Conservation (phyloP, 2,888 invertebrate genomes). For the Drosophila mercatorum region DNA sequence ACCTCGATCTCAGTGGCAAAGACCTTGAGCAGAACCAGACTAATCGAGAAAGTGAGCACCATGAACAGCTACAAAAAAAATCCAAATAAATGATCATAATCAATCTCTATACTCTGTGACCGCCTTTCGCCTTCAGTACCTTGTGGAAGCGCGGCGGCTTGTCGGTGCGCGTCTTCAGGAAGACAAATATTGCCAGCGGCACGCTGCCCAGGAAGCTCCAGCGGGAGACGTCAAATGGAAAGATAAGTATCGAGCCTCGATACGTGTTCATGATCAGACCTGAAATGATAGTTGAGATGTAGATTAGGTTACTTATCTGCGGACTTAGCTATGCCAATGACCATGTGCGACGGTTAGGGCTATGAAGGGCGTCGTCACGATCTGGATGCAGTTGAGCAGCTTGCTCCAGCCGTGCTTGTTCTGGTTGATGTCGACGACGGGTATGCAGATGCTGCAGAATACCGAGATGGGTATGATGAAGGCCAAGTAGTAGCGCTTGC, state of each 20-base stretch:
- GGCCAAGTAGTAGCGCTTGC: slow-evolving; percentile 26
- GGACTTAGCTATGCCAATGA: not conserved
- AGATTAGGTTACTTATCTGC: not conserved
- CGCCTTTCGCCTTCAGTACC: slow-evolving; percentile 8
- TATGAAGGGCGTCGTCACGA: slow-evolving; percentile 60
- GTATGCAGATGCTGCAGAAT: slow-evolving; percentile 54
- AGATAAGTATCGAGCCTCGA: not conserved
- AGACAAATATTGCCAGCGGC: slow-evolving; percentile 45
- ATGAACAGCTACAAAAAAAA: not conserved
- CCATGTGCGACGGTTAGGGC: slow-evolving; percentile 8
- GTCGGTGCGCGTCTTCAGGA: slow-evolving; percentile 50
- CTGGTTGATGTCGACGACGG: slow-evolving; percentile 62
- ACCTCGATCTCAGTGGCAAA: slow-evolving; percentile 11
- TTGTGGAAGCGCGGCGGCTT: slow-evolving; percentile 47
- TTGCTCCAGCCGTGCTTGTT: slow-evolving; percentile 80
- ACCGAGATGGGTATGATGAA: slow-evolving; percentile 53
- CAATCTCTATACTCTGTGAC: not conserved
- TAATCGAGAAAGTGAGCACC: not conserved
- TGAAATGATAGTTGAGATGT: not conserved
- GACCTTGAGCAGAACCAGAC: not conserved
- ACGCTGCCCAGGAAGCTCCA: slow-evolving; percentile 18
- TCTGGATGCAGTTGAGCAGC: slow-evolving; percentile 71
- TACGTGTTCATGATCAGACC: not conserved
- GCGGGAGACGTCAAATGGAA: not conserved
- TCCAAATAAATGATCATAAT: not conserved